Conservation (phyloP, 2,113 vertebrate species). For the Engystomops pustulosus region DNA sequence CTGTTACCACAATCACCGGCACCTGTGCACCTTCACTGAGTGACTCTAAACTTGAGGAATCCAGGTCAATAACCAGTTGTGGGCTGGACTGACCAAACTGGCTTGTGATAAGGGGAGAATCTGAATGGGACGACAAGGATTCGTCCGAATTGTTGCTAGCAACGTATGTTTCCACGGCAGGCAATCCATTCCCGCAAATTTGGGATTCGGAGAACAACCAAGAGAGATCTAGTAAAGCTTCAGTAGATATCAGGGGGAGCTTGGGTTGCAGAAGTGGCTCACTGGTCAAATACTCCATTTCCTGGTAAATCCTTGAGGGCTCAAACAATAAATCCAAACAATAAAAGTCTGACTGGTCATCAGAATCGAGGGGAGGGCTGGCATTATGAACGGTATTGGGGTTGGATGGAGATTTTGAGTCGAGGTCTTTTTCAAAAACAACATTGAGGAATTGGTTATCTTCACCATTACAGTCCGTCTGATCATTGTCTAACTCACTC, state of each 20-base stretch:
- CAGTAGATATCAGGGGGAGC: not conserved
- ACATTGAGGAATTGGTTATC: not conserved
- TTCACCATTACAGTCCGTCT: not conserved
- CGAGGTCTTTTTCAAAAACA: not conserved
- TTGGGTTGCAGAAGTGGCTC: not conserved
- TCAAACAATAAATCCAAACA: conserved; percentile 46
- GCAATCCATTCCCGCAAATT: not conserved
- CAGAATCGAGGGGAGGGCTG: not conserved
- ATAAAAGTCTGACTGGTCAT: not conserved
- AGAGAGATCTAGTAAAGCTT: not conserved
- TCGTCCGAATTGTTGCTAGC: not conserved
- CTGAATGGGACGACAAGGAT: not conserved
- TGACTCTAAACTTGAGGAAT: not conserved
- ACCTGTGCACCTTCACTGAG: not conserved
- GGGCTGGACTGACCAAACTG: not conserved
- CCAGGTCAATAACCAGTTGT: not conserved
- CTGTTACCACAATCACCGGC: conserved; percentile 32
- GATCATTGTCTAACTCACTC: too few relatives aligned
- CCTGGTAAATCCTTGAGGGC: not conserved
- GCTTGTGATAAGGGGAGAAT: not conserved
- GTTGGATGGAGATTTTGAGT: not conserved
- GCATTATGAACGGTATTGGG: too few relatives aligned
- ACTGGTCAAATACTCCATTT: not conserved
- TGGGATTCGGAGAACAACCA: not conserved
- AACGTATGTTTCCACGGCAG: not conserved